A percentile compares a stretch with the other conserved stretches of the same genome.
These are phyloP conservation scores for Rutpela maculata DNA, from an alignment of 2,888 invertebrate genomes.

Conservation along the genomic window DNA sequence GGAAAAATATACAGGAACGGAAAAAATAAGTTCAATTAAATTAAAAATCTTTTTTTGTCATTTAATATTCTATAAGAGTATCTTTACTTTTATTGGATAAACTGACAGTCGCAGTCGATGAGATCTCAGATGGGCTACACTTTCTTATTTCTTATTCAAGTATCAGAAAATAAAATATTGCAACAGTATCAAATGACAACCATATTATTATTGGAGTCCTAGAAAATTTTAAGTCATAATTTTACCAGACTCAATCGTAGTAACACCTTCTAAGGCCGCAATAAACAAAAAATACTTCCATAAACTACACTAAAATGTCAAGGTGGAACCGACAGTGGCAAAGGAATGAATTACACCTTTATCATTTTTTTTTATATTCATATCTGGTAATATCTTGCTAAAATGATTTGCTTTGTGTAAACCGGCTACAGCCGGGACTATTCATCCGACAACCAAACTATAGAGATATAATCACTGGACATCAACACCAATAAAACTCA, in stretches of 20 bases:
- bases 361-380: constrained; percentile 10
- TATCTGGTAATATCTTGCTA: constrained; percentile 10
- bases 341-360: constrained; percentile 21
- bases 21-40: too few species aligned
- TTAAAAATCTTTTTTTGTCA: too few species aligned
- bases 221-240: too few species aligned
- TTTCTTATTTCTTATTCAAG: too few species aligned
- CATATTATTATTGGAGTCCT: too few species aligned
- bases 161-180: too few species aligned
- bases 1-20: too few species aligned
- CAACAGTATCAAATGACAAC: too few species aligned
- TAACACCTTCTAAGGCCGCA: neutral
- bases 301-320: constrained; percentile 6
- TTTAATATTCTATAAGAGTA: too few species aligned
- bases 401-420: constrained; percentile 19
- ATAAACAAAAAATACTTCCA: neutral
- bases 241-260: neutral
- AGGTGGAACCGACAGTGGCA: constrained; percentile 2
- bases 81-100: too few species aligned
- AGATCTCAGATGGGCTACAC: too few species aligned
- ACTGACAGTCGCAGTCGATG: too few species aligned
- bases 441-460: constrained; percentile 16
- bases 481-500: constrained; percentile 36
- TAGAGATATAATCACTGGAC: constrained; percentile 30
- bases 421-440: constrained; percentile 2